Conservation (phyloP, 2,113 vertebrate species). For the Oryzias curvinotus region DNA sequence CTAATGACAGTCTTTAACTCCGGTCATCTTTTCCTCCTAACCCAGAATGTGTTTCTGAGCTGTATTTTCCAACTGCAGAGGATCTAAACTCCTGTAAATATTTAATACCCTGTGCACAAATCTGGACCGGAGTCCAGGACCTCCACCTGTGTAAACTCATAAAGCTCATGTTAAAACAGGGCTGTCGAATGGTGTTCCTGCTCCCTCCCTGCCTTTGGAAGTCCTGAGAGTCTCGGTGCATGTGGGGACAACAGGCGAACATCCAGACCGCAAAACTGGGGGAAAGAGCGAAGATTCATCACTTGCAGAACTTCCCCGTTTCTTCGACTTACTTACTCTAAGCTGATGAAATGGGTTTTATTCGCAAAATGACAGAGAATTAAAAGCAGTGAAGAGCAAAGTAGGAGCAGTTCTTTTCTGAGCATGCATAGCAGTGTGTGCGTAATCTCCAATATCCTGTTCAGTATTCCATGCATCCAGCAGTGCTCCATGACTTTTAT, state of each 20-base stretch:
- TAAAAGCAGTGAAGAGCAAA: slow-evolving; percentile 4
- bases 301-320: slow-evolving; percentile 41
- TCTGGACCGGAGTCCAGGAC: slow-evolving; percentile 31
- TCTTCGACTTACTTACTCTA: slow-evolving; percentile 35
- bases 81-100: slow-evolving; percentile 60
- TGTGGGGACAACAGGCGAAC: slow-evolving; percentile 44
- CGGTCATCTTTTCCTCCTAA: slow-evolving; percentile 5
- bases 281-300: slow-evolving; percentile 57
- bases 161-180: slow-evolving; percentile 41
- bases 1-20: slow-evolving; percentile 35
- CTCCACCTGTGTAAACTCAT: slow-evolving; percentile 70
- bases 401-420: slow-evolving; percentile 10
- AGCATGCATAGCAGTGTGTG: slow-evolving; percentile 35
- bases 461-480: slow-evolving; percentile 36
- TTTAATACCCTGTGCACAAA: slow-evolving; percentile 44
- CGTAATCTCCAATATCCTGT: slow-evolving; percentile 25
- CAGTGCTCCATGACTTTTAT: too few species aligned
- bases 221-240: slow-evolving; percentile 37
- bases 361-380: slow-evolving; percentile 13
- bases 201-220: slow-evolving; percentile 38
- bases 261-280: slow-evolving; percentile 33
- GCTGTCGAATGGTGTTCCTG: slow-evolving; percentile 38
- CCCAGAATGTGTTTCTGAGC: slow-evolving; percentile 29
- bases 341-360: slow-evolving; percentile 44
- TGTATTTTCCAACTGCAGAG: slow-evolving; percentile 33